Percentiles rank a stretch among this genome's conserved stretches.
phyloP scores from a whole-genome alignment of 2,797 vertebrate genomes.

The Mus caroli region DNA sequence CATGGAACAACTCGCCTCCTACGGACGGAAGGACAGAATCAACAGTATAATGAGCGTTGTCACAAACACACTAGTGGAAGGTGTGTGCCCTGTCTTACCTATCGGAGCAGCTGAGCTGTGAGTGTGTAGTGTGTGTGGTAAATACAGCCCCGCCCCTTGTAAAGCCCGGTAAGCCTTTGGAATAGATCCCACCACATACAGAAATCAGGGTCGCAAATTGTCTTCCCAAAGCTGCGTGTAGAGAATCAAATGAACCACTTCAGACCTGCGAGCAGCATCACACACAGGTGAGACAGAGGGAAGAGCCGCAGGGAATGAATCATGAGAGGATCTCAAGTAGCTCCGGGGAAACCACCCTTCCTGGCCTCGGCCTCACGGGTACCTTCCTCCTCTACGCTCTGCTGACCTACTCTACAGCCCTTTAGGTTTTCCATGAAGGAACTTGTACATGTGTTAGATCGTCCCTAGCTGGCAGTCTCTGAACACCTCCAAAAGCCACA shows the following conservation, averaged over 20 bases:
- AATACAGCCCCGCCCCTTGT: not conserved
- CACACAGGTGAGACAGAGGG: not conserved
- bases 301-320: rapidly evolving
- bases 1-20: constrained; percentile 97
- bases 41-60: constrained; percentile 98
- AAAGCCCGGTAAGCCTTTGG: constrained; percentile 19
- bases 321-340: not conserved
- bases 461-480: constrained; percentile 54
- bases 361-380: not conserved
- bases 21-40: constrained; percentile 96
- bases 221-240: not conserved
- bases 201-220: not conserved
- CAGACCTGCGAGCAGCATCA: not conserved
- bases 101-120: not conserved
- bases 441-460: not conserved
- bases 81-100: constrained; percentile 86
- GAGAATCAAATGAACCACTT: constrained; percentile 4
- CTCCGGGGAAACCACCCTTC: not conserved
- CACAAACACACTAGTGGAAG: constrained; percentile 98
- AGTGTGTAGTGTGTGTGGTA: not conserved
- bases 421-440: constrained; percentile 23
- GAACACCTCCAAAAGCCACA: not conserved
- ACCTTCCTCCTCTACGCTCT: constrained; percentile 40
- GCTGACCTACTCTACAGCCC: not conserved
- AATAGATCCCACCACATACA: not conserved